phyloP scores from a whole-genome alignment of 2,797 vertebrate species.

The Sitta carolinensis region DNA sequence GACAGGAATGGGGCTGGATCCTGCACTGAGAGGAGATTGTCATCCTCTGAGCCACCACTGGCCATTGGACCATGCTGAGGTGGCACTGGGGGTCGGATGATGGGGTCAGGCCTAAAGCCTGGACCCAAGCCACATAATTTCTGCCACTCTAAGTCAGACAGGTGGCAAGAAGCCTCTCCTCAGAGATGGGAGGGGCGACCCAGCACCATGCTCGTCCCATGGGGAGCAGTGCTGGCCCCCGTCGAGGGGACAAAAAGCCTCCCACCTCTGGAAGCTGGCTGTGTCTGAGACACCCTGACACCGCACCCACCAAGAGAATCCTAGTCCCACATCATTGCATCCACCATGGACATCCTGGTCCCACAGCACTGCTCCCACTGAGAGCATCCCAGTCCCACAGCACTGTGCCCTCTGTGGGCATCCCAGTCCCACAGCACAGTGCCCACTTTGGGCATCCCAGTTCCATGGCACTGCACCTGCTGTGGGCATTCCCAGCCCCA shows the following conservation, averaged over 20 bases:
- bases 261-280: background rate
- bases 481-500: background rate
- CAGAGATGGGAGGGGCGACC: accelerated
- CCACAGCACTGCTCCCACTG: accelerated
- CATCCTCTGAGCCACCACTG: accelerated
- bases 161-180: background rate
- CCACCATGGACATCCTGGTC: accelerated
- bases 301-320: accelerated
- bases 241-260: background rate
- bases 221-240: background rate
- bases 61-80: background rate
- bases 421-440: accelerated
- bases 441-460: background rate
- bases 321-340: background rate
- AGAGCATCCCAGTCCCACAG: accelerated
- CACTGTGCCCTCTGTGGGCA: accelerated
- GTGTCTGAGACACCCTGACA: background rate
- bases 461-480: accelerated
- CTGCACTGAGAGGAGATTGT: background rate
- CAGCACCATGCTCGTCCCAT: accelerated
- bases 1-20: background rate
- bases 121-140: background rate
- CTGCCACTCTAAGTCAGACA: background rate
- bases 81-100: accelerated
- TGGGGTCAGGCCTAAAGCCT: too few species aligned